Conservation (phyloP, 2,888 invertebrate species). For the Hypena proboscidalis region DNA sequence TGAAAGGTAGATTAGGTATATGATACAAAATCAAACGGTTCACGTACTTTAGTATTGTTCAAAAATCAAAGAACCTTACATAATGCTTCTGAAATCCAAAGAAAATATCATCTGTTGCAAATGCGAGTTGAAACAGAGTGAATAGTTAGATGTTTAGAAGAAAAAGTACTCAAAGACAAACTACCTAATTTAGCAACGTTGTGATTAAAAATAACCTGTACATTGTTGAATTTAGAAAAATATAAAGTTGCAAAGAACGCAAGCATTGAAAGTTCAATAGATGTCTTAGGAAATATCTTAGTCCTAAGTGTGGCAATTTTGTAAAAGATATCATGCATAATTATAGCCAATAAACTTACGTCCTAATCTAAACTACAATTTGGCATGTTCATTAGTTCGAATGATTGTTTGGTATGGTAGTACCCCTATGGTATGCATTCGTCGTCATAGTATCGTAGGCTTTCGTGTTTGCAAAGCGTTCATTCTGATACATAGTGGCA, state of each 20-base stretch:
- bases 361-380: constrained; percentile 53
- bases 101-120: constrained; percentile 71
- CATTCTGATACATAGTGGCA: constrained; percentile 63
- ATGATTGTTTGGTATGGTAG: constrained; percentile 22
- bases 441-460: constrained; percentile 31
- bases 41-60: constrained; percentile 48
- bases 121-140: constrained; percentile 72
- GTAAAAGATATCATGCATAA: constrained; percentile 63
- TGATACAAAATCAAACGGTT: constrained; percentile 53
- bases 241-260: constrained; percentile 66
- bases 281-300: constrained; percentile 43
- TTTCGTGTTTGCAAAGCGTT: constrained; percentile 71
- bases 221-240: constrained; percentile 53
- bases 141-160: constrained; percentile 61
- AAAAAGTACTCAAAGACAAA: constrained; percentile 44
- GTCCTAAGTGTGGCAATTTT: constrained; percentile 41
- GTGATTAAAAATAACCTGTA: constrained; percentile 52
- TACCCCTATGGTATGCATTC: constrained; percentile 40
- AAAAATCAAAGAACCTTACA: constrained; percentile 70
- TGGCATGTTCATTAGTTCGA: constrained; percentile 37
- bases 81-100: constrained; percentile 73
- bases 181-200: constrained; percentile 46
- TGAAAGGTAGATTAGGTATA: not conserved
- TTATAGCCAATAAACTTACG: constrained; percentile 57
- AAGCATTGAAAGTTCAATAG: constrained; percentile 65